Percentiles rank a stretch among this genome's conserved stretches.
Conservation (phyloP, 2,888 invertebrate genomes). For the Aphidoletes aphidimyza region DNA sequence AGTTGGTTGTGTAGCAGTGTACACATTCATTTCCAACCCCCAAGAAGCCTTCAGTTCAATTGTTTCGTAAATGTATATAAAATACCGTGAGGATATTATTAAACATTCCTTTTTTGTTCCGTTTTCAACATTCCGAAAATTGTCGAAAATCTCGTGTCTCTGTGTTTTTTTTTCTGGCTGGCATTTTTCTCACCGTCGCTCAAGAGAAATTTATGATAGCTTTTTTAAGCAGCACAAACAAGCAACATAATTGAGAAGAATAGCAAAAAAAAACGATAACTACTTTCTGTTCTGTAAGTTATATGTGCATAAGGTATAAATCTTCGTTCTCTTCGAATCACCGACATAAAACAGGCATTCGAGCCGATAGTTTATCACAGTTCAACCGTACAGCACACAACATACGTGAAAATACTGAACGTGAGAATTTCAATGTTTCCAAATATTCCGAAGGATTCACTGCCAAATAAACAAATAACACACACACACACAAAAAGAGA, state of each 20-base stretch:
- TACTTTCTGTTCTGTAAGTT: neutral
- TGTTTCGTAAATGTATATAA: conserved; percentile 35
- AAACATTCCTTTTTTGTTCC: conserved; percentile 19
- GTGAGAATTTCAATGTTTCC: conserved; percentile 10
- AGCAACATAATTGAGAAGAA: neutral
- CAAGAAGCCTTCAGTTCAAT: neutral
- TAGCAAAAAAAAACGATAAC: neutral
- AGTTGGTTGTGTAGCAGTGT: conserved; percentile 22
- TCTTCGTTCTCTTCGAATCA: conserved; percentile 10
- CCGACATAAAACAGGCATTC: conserved; percentile 4
- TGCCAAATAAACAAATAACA: neutral
- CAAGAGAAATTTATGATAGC: conserved; percentile 3
- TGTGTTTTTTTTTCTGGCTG: neutral
- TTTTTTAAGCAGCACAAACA: neutral
- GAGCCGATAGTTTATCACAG: neutral
- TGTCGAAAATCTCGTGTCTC: neutral
- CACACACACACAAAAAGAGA: neutral
- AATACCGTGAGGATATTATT: conserved; percentile 13
- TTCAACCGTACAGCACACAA: conserved; percentile 10
- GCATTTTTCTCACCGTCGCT: conserved; percentile 10
- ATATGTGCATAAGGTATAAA: neutral
- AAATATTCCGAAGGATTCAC: neutral
- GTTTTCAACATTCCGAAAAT: conserved; percentile 3
- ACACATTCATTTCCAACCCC: neutral
- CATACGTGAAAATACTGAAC: conserved; percentile 5